These are phyloP conservation scores for Auanema freiburgensis DNA, from an alignment of 2,888 invertebrate genomes.

Conservation along the genomic window DNA sequence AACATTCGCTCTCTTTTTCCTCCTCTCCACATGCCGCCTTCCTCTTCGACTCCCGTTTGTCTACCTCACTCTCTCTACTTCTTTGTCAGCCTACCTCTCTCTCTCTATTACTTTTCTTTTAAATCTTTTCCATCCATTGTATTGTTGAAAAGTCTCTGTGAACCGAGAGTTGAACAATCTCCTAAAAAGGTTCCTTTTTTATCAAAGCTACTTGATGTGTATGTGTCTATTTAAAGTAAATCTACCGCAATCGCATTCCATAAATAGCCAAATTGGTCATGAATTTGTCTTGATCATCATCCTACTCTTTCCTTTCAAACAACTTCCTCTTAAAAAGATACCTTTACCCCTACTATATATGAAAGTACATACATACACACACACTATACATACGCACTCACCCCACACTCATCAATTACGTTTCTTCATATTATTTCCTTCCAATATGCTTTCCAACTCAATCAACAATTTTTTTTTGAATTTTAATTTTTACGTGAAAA, in stretches of 20 bases:
- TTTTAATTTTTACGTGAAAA: no score
- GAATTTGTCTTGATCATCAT: background rate
- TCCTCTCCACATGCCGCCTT: no score
- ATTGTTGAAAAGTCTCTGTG: no score
- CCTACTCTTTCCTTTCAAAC: background rate
- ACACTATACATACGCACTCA: slow-evolving; percentile 3
- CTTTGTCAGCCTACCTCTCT: slow-evolving; percentile 3
- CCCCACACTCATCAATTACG: slow-evolving; percentile 6
- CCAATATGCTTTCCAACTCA: no score
- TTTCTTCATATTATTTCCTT: background rate
- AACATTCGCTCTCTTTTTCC: no score
- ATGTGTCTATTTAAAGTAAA: no score
- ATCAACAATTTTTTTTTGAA: no score
- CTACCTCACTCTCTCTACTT: background rate
- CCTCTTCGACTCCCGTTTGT: no score
- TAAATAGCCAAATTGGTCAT: slow-evolving; percentile 2
- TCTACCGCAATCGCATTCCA: background rate
- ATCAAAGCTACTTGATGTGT: no score
- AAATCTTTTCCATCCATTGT: background rate
- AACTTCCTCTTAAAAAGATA: background rate
- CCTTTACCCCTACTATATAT: background rate
- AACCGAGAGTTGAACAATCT: no score
- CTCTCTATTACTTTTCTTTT: slow-evolving; percentile 2
- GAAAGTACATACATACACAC: background rate
- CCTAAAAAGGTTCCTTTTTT: no score